phyloP scores from a whole-genome alignment of 2,113 vertebrate genomes.

The Tragelaphus strepsiceros region DNA sequence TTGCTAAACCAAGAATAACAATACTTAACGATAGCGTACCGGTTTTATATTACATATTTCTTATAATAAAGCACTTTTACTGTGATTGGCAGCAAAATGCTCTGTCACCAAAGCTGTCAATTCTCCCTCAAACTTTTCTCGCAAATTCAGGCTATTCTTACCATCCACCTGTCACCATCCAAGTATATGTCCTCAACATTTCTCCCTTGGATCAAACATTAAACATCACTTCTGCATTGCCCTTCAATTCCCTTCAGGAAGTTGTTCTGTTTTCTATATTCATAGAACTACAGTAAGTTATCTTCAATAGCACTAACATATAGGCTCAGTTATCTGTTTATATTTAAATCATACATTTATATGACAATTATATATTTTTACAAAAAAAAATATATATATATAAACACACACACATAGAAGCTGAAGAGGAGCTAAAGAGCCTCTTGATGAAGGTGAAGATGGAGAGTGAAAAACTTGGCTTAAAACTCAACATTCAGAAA shows the following conservation, averaged over 20 bases:
- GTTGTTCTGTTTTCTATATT: background rate
- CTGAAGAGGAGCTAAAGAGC: no score
- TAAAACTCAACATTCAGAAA: no score
- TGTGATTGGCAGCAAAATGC: background rate
- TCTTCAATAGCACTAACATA: background rate
- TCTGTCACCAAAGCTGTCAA: background rate
- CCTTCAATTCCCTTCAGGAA: background rate
- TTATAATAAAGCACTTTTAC: background rate
- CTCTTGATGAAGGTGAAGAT: no score
- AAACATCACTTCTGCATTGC: background rate
- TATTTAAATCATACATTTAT: background rate
- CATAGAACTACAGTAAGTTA: background rate
- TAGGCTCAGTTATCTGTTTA: background rate
- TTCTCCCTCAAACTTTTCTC: background rate
- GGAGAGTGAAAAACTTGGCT: no score
- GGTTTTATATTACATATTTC: background rate
- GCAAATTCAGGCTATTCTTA: background rate
- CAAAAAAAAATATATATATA: no score
- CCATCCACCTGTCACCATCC: background rate
- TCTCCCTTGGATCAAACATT: background rate
- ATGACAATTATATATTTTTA: background rate
- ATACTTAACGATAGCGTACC: background rate
- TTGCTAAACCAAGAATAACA: background rate
- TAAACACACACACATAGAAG: no score
- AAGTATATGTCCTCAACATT: background rate